Conservation (phyloP, 2,888 invertebrate genomes). For the Polylopha cassiicola region DNA sequence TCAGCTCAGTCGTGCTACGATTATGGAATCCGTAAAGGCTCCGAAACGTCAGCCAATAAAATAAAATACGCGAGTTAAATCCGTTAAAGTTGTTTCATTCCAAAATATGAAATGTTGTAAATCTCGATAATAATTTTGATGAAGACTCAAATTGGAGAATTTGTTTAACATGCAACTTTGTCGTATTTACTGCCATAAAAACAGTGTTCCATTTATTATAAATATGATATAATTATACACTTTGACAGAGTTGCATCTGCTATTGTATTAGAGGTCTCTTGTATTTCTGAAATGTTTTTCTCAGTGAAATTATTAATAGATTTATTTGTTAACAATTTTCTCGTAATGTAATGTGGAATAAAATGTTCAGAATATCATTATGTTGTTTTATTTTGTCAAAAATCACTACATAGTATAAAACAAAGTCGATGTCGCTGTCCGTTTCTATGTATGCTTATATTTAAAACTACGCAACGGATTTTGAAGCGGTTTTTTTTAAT, state of each 20-base stretch:
- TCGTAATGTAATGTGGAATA: constrained; percentile 14
- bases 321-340: constrained; percentile 11
- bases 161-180: constrained; percentile 24
- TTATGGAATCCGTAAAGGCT: too few species aligned
- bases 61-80: too few species aligned
- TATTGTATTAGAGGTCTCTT: constrained; percentile 27
- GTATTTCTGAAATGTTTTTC: constrained; percentile 24
- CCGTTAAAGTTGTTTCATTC: too few species aligned
- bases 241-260: constrained; percentile 26
- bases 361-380: constrained; percentile 14
- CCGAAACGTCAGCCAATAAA: too few species aligned
- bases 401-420: too few species aligned
- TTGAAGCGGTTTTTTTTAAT: too few species aligned
- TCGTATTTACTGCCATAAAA: constrained; percentile 11
- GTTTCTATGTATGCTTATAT: too few species aligned
- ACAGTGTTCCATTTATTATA: neutral
- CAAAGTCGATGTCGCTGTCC: too few species aligned
- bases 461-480: too few species aligned
- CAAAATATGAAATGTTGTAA: too few species aligned
- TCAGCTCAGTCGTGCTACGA: too few species aligned
- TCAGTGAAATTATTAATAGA: constrained; percentile 21
- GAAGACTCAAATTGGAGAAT: constrained; percentile 15
- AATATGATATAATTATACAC: constrained; percentile 9
- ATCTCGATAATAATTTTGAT: too few species aligned
- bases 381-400: constrained; percentile 1